Evolutionary conservation across 2,888 invertebrate genomes (phyloP).

Genomic region (Folsomia manolachei): DNA sequence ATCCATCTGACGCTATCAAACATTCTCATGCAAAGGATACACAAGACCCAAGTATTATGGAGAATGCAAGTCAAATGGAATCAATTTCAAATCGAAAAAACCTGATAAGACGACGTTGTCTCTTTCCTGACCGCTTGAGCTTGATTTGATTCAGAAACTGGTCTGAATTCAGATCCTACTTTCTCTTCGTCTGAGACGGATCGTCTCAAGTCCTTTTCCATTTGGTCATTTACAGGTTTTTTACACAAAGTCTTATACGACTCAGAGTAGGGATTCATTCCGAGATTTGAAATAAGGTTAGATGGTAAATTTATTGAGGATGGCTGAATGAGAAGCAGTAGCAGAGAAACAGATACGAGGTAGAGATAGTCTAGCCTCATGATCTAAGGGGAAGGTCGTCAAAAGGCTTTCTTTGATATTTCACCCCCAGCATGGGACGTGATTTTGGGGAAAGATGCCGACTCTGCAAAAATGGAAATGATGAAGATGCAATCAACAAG

Average conservation of each 20-base stretch:
- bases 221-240: background rate
- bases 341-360: background rate
- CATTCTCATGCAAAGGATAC: no score
- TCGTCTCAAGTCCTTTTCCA: no score
- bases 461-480: slow-evolving; percentile 20
- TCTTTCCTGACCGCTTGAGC: background rate
- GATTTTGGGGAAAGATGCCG: slow-evolving; percentile 8
- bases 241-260: no score
- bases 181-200: background rate
- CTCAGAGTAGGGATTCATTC: background rate
- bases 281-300: background rate
- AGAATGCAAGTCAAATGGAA: background rate
- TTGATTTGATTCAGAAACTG: background rate
- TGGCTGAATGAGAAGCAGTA: background rate
- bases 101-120: background rate
- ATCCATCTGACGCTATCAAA: no score
- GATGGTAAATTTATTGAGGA: no score
- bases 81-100: no score
- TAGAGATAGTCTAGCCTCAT: background rate
- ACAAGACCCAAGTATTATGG: background rate
- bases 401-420: background rate
- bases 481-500: slow-evolving; percentile 5
- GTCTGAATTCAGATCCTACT: no score
- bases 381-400: background rate
- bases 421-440: background rate